These are phyloP conservation scores for Acrocyrtus sp. DNA, from an alignment of 2,888 invertebrate species.

Conservation along the genomic window DNA sequence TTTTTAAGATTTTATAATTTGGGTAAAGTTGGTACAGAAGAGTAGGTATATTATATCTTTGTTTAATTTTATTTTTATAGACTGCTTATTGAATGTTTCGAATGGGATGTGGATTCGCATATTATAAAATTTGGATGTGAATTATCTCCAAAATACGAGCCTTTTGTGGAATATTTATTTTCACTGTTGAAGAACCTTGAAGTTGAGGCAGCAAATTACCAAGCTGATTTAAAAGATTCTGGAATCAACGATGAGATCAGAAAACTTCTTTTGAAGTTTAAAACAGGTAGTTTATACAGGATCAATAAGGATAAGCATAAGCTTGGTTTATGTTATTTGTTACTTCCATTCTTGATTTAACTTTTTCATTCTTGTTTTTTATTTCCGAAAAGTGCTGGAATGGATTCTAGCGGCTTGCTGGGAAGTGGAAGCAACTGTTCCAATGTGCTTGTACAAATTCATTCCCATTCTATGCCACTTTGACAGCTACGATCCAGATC, in stretches of 20 bases:
- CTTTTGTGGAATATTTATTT: conserved; percentile 52
- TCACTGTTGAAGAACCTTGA: conserved; percentile 52
- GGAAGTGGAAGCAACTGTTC: conserved; percentile 66
- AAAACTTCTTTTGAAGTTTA: conserved; percentile 61
- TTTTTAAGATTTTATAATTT: not conserved
- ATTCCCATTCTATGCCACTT: conserved; percentile 76
- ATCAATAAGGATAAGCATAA: no score
- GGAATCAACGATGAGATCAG: conserved; percentile 62
- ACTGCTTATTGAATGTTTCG: conserved; percentile 66
- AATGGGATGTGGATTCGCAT: conserved; percentile 63
- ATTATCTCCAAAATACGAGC: conserved; percentile 52
- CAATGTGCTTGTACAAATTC: conserved; percentile 69
- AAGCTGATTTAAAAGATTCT: conserved; percentile 58
- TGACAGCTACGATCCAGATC: conserved; percentile 81
- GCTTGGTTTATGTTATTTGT: conserved; percentile 16
- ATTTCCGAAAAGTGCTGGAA: conserved; percentile 63
- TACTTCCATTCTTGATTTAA: conserved; percentile 15
- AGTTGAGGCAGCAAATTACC: conserved; percentile 56
- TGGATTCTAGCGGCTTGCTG: conserved; percentile 62
- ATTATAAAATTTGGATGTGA: conserved; percentile 51
- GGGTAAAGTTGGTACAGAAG: not conserved
- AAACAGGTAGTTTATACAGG: conserved; percentile 59
- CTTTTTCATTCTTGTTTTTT: no score
- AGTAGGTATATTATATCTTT: not conserved
- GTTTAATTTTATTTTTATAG: conserved; percentile 23